Conservation (phyloP, 2,113 vertebrate genomes). For the Atractosteus spatula region DNA sequence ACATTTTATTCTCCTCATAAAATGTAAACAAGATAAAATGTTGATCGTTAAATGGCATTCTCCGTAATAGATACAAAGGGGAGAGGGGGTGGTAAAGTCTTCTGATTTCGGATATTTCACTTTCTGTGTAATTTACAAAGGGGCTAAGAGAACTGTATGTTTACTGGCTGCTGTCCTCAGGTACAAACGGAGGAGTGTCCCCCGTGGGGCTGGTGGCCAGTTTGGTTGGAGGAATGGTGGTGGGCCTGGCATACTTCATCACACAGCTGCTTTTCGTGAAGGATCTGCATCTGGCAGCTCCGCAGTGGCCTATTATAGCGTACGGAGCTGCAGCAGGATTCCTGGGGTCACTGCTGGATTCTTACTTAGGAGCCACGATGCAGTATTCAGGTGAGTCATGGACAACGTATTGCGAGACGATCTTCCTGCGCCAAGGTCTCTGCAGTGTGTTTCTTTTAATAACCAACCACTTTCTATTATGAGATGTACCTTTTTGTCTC, state of each 20-base stretch:
- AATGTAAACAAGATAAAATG: too few species aligned
- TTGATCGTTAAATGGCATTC: too few species aligned
- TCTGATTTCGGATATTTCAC: too few species aligned
- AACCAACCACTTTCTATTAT: too few species aligned
- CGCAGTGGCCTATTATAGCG: constrained; percentile 87
- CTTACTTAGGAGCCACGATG: constrained; percentile 89
- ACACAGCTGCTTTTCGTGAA: constrained; percentile 75
- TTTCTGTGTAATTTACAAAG: too few species aligned
- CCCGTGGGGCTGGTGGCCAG: constrained; percentile 79
- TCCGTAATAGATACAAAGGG: too few species aligned
- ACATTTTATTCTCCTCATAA: too few species aligned
- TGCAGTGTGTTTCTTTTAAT: too few species aligned
- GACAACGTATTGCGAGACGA: background rate
- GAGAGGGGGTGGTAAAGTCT: too few species aligned
- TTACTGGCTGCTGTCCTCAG: constrained; percentile 55
- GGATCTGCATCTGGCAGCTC: constrained; percentile 78
- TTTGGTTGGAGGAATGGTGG: constrained; percentile 78
- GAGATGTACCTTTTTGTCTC: too few species aligned
- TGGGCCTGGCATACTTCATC: constrained; percentile 80
- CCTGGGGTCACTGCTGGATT: constrained; percentile 89
- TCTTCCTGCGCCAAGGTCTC: too few species aligned
- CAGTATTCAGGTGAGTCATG: constrained; percentile 82
- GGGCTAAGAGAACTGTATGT: background rate
- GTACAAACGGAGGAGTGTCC: constrained; percentile 91
- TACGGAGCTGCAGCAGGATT: constrained; percentile 84